Evolutionary conservation across 2,888 invertebrate species (phyloP).

Genomic region (Drosophila mettleri): DNA sequence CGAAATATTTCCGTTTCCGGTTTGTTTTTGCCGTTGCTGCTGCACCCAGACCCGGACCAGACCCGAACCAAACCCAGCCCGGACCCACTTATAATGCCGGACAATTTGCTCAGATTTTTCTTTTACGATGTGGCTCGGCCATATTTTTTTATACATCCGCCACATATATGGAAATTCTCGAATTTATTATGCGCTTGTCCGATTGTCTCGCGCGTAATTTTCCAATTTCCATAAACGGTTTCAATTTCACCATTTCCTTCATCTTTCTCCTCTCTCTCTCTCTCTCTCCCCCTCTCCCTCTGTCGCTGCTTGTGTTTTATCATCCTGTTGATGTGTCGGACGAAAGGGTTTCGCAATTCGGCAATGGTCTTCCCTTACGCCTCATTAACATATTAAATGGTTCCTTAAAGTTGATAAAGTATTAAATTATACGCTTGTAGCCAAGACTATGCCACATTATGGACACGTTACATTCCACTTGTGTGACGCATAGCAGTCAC

Average conservation of each 20-base stretch:
- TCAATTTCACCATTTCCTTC: slow-evolving; percentile 50
- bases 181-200: slow-evolving; percentile 51
- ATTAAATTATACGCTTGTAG: slow-evolving; percentile 68
- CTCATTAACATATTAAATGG: slow-evolving; percentile 76
- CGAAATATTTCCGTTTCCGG: slow-evolving; percentile 74
- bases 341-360: slow-evolving; percentile 54
- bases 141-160: slow-evolving; percentile 35
- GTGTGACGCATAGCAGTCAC: slow-evolving; percentile 2
- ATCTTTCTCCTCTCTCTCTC: slow-evolving; percentile 4
- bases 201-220: slow-evolving; percentile 65
- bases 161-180: slow-evolving; percentile 36
- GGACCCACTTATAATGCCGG: slow-evolving; percentile 52
- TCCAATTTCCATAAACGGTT: slow-evolving; percentile 75
- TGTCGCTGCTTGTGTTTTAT: slow-evolving; percentile 14
- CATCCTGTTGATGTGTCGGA: slow-evolving; percentile 43
- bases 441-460: slow-evolving; percentile 55
- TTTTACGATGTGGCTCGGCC: slow-evolving; percentile 45
- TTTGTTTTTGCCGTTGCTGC: slow-evolving; percentile 57
- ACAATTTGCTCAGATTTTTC: slow-evolving; percentile 57
- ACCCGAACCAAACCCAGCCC: neutral
- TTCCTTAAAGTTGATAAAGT: slow-evolving; percentile 68
- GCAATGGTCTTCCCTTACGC: slow-evolving; percentile 24
- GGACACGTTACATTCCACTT: slow-evolving; percentile 60
- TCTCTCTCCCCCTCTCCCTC: too few species aligned
- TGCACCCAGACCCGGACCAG: neutral